Conservation (phyloP, 2,888 invertebrate genomes). For the Chloromyia formosa region DNA sequence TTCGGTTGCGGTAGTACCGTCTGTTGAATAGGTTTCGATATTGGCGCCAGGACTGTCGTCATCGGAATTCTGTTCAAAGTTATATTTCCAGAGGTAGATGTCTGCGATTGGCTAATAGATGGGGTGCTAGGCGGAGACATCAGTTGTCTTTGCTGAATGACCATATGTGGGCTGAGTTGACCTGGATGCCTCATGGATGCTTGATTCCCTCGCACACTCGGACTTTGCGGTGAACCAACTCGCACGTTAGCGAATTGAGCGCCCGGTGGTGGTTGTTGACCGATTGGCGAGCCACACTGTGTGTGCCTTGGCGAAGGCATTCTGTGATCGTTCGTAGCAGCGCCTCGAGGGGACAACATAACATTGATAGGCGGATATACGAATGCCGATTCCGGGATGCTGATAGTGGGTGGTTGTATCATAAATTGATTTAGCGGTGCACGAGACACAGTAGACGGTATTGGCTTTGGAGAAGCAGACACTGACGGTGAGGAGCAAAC, state of each 20-base stretch:
- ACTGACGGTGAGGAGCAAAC: conserved; percentile 6
- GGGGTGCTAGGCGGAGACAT: conserved; percentile 46
- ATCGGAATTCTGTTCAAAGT: conserved; percentile 68
- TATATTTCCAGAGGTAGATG: conserved; percentile 56
- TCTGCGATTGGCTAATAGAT: conserved; percentile 51
- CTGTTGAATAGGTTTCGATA: conserved; percentile 68
- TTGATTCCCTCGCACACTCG: conserved; percentile 56
- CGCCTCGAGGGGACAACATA: conserved; percentile 63
- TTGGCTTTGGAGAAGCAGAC: conserved; percentile 4
- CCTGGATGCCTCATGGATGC: conserved; percentile 52
- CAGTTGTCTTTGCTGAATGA: conserved; percentile 50
- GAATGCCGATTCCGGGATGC: conserved; percentile 68
- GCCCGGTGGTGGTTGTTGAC: conserved; percentile 10
- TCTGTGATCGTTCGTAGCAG: conserved; percentile 58
- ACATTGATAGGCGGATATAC: conserved; percentile 58
- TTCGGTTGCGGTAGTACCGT: conserved; percentile 63
- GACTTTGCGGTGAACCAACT: conserved; percentile 61
- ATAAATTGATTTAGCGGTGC: conserved; percentile 59
- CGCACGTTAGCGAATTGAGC: conserved; percentile 55
- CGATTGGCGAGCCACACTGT: conserved; percentile 49
- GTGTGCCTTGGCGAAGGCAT: conserved; percentile 53
- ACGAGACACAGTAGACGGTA: background rate
- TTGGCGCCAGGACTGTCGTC: conserved; percentile 68
- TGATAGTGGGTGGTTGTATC: conserved; percentile 73
- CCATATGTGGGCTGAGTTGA: conserved; percentile 50